Conservation (phyloP, 1,140 invertebrate species). For the Akabosia matsudoensis region DNA sequence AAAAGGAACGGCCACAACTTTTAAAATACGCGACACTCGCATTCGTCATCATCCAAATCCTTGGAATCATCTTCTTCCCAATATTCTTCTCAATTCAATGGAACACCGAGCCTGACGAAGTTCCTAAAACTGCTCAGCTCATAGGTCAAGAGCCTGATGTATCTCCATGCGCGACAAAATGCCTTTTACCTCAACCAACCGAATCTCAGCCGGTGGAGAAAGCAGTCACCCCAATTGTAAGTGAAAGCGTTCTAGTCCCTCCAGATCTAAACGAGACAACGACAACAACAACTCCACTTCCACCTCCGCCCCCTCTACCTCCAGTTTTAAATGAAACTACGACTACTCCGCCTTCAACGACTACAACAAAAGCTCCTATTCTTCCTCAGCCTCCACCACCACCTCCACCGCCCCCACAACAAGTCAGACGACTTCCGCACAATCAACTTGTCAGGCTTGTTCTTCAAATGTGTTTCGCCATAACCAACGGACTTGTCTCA, state of each 20-base stretch:
- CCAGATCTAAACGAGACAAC: background rate
- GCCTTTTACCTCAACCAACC: background rate
- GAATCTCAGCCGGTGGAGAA: background rate
- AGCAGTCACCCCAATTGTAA: background rate
- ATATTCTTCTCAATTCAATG: conserved; percentile 3
- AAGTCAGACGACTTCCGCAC: background rate
- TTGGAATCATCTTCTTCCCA: background rate
- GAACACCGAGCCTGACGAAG: background rate
- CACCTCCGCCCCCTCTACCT: background rate
- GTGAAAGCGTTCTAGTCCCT: background rate
- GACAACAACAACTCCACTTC: background rate
- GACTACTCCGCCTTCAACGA: background rate
- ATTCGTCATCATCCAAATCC: conserved; percentile 9
- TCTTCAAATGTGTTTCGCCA: conserved; percentile 24
- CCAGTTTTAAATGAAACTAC: background rate
- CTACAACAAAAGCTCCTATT: background rate
- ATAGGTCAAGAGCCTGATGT: background rate
- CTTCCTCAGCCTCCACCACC: background rate
- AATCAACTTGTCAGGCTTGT: conserved; percentile 30
- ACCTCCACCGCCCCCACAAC: background rate
- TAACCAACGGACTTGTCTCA: conserved; percentile 19
- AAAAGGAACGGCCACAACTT: background rate
- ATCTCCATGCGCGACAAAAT: background rate
- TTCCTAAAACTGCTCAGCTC: background rate
- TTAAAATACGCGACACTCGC: background rate